Evolutionary conservation across 2,888 invertebrate species (phyloP).

Genomic region (Allolobophora icterica): DNA sequence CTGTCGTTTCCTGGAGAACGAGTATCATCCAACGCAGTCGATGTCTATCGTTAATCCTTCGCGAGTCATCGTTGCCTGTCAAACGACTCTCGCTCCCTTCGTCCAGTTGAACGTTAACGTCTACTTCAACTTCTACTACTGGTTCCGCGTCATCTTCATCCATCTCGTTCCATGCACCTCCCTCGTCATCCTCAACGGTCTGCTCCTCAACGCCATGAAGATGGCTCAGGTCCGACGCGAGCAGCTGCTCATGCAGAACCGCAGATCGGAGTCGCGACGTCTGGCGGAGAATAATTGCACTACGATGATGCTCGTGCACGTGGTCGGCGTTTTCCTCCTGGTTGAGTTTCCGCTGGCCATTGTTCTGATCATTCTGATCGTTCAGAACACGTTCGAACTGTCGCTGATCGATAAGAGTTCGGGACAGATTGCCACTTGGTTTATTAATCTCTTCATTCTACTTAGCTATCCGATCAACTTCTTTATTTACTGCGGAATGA

Average conservation of each 20-base stretch:
- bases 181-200: slow-evolving; percentile 84
- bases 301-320: slow-evolving; percentile 49
- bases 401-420: slow-evolving; percentile 21
- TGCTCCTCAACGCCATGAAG: slow-evolving; percentile 84
- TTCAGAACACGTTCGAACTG: slow-evolving; percentile 64
- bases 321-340: slow-evolving; percentile 66
- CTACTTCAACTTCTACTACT: slow-evolving; percentile 78
- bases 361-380: slow-evolving; percentile 76
- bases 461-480: slow-evolving; percentile 91
- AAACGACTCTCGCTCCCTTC: slow-evolving; percentile 24
- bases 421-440: slow-evolving; percentile 57
- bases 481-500: slow-evolving; percentile 95
- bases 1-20: slow-evolving; percentile 80
- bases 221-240: slow-evolving; percentile 80
- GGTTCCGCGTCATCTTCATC: slow-evolving; percentile 87
- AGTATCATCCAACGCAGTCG: slow-evolving; percentile 72
- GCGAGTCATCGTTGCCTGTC: slow-evolving; percentile 50
- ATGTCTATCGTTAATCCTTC: slow-evolving; percentile 65
- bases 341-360: slow-evolving; percentile 67
- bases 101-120: slow-evolving; percentile 47
- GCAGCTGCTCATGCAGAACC: slow-evolving; percentile 79
- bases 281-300: slow-evolving; percentile 61
- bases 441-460: slow-evolving; percentile 89
- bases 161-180: slow-evolving; percentile 87
- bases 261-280: slow-evolving; percentile 62